Evolutionary conservation across 2,113 vertebrate species (phyloP).

Genomic region (Onychostruthus taczanowskii): DNA sequence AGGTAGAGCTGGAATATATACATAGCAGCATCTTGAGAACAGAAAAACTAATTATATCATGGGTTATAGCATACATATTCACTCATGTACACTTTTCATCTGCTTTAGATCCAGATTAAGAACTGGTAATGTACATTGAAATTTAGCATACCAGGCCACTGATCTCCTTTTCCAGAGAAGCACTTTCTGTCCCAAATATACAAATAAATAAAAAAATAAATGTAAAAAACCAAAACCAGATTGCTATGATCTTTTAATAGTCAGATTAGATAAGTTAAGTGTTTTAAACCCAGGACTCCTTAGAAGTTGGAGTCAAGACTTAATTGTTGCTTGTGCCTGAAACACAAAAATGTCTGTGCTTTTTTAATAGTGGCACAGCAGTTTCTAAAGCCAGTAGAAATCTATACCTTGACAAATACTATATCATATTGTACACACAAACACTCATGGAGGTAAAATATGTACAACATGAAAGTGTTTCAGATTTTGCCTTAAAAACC

Average conservation of each 20-base stretch:
- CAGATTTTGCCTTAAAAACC: background rate
- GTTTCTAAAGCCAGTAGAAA: background rate
- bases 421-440: background rate
- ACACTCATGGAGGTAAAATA: background rate
- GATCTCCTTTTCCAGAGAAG: constrained; percentile 34
- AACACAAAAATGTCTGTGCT: background rate
- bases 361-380: background rate
- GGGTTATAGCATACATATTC: background rate
- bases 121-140: background rate
- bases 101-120: background rate
- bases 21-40: background rate
- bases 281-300: constrained; percentile 29
- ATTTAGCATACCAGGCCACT: background rate
- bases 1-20: background rate
- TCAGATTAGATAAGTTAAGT: background rate
- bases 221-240: background rate
- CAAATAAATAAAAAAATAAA: background rate
- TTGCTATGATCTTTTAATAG: background rate
- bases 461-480: background rate
- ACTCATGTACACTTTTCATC: background rate
- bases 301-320: constrained; percentile 1
- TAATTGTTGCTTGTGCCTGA: background rate
- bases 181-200: background rate
- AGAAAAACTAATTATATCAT: background rate
- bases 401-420: background rate